phyloP scores from a whole-genome alignment of 1,140 invertebrate genomes.

The Triops longicaudatus region DNA sequence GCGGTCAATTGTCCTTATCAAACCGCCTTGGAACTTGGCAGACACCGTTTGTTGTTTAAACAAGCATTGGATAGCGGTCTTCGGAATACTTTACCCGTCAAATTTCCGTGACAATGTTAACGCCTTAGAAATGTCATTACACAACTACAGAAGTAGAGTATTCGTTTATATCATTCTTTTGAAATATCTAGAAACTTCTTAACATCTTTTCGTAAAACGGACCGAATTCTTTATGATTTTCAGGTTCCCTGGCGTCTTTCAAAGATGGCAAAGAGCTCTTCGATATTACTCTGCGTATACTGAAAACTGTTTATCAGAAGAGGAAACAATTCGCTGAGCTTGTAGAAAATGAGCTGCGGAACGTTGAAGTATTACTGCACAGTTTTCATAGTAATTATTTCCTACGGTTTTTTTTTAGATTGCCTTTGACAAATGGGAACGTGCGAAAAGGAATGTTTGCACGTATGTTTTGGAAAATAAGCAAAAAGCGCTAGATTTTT shows the following conservation, averaged over 20 bases:
- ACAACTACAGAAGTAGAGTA: background rate
- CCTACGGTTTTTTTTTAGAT: background rate
- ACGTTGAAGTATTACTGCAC: background rate
- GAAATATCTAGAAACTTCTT: no score
- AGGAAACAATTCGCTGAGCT: background rate
- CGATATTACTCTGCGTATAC: background rate
- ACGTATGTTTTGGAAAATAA: background rate
- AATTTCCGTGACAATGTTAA: background rate
- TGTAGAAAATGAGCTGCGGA: background rate
- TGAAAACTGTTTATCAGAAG: background rate
- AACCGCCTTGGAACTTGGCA: slow-evolving; percentile 22
- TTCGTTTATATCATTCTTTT: no score
- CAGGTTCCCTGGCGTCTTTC: background rate
- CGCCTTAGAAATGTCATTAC: background rate
- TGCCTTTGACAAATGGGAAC: background rate
- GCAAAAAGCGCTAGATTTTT: background rate
- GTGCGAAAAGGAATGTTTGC: background rate
- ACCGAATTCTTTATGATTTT: background rate
- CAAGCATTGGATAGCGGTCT: slow-evolving; percentile 24
- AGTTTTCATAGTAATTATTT: background rate
- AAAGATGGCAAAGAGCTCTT: background rate
- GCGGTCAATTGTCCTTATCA: slow-evolving; percentile 15
- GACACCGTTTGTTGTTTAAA: slow-evolving; percentile 23
- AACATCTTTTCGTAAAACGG: no score
- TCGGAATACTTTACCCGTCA: background rate